These are phyloP conservation scores for Nothobranchius kuhntae DNA, from an alignment of 2,113 vertebrate species.

Conservation along the genomic window DNA sequence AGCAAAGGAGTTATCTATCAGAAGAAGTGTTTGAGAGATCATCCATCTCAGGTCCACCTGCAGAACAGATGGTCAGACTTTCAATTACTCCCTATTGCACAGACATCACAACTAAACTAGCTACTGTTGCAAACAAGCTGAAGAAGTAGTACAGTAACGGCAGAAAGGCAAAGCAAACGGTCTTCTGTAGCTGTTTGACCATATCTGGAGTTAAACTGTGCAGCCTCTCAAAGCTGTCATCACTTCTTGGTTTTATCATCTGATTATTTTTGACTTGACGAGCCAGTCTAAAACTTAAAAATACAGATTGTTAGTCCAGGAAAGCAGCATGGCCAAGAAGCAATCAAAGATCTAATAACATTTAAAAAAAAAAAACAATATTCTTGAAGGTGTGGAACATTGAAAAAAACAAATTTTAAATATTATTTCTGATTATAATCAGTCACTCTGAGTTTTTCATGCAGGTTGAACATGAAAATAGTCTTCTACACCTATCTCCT, in stretches of 20 bases:
- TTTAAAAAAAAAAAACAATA: too few relatives aligned
- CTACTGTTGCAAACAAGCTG: conserved; percentile 8
- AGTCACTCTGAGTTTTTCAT: too few relatives aligned
- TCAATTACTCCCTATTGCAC: conserved; percentile 45
- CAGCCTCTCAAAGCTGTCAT: background rate
- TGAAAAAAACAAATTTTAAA: too few relatives aligned
- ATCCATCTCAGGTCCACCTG: conserved; percentile 41
- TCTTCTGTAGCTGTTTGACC: conserved; percentile 7
- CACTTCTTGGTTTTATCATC: background rate
- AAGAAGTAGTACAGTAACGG: conserved; percentile 3
- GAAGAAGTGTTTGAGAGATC: conserved; percentile 25
- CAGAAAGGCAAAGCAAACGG: background rate
- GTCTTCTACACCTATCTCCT: too few relatives aligned
- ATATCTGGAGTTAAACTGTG: conserved; percentile 7
- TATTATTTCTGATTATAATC: too few relatives aligned
- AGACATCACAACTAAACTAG: conserved; percentile 34
- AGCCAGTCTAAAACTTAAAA: too few relatives aligned
- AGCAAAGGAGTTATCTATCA: conserved; percentile 56
- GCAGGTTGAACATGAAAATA: too few relatives aligned
- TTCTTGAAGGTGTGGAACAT: too few relatives aligned
- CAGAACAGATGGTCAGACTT: conserved; percentile 17
- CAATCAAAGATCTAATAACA: too few relatives aligned
- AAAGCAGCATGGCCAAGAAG: too few relatives aligned
- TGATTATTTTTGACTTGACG: too few relatives aligned
- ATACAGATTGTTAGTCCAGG: too few relatives aligned